Percentiles rank a stretch among this genome's conserved stretches.
Evolutionary conservation across 2,888 invertebrate genomes (phyloP).

Genomic region (Amphipoea lucens): DNA sequence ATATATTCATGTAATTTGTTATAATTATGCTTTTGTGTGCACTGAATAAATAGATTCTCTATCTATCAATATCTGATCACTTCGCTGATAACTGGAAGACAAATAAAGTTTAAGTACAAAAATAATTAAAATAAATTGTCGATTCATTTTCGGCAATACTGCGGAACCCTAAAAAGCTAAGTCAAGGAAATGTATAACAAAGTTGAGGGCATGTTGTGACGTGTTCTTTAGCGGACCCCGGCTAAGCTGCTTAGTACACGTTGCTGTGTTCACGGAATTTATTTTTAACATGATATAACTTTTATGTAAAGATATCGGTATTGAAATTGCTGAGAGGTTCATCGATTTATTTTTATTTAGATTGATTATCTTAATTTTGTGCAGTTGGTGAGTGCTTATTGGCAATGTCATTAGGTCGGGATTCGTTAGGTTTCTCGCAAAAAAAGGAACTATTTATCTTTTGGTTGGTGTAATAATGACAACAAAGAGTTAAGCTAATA

Average conservation of each 20-base stretch:
- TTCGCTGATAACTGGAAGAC: background rate
- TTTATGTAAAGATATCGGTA: slow-evolving; percentile 7
- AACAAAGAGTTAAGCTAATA: background rate
- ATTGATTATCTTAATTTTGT: background rate
- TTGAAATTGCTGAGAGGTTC: background rate
- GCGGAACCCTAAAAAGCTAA: slow-evolving; percentile 69
- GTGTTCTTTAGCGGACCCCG: slow-evolving; percentile 66
- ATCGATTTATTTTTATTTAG: background rate
- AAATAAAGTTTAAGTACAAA: background rate
- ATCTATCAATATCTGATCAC: background rate
- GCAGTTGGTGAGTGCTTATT: background rate
- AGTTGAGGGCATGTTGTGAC: slow-evolving; percentile 76
- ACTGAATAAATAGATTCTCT: background rate
- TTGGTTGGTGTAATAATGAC: background rate
- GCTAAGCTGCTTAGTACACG: slow-evolving; percentile 62
- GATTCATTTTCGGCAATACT: background rate
- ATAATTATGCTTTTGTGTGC: too few species aligned
- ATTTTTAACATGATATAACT: slow-evolving; percentile 39
- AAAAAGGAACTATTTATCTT: background rate
- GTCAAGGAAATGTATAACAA: slow-evolving; percentile 73
- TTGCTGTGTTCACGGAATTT: slow-evolving; percentile 33
- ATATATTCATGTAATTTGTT: too few species aligned
- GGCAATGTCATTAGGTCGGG: background rate
- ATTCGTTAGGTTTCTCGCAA: background rate
- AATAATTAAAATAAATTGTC: background rate